Base-by-base conservation (phyloP, 2,888 invertebrate species). In the Exephanes ischioxanthus region DNA sequence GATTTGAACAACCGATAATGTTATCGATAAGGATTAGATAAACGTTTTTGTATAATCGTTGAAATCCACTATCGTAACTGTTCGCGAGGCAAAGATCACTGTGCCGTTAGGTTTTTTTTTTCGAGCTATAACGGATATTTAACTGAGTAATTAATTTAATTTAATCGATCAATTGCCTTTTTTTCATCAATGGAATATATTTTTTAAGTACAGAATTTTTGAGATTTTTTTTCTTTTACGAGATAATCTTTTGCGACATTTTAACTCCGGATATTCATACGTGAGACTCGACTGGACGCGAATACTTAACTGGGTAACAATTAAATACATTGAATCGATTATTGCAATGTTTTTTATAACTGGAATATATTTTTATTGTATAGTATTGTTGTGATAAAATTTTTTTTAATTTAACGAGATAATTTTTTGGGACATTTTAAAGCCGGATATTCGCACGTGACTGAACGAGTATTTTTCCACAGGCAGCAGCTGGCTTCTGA, bases 381-480 rank as follows among this genome's bases (percentile, higher is more conserved):
- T 37, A 37, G 37, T 7, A 37, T 37, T 37, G 6, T 37, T 37
- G 37, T 1, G 37, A 7, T 37, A 6, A 33, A 33, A 33, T 33
- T 48, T 48, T 6, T 66, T 19, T 3, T 6, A 14, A 7, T 51
- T 22, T 19, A 14, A 45, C 41, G 14, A 45, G 45, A 45, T 14
- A 3, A 0, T 45, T 14, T 48, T 48, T 16, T 48, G 45, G 45
- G 45, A 48, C 16, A 14, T 58, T 58, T 26, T 14, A 58, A 22
- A 11, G 58, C 3, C 22, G 22, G 14, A 26, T 26, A 9, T 9
- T 58, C 26, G 58, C 9, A 11, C 9, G 22, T 11, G 58, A 26
- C 14, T 53, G 19, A 22, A 16, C 72, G 58, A 30, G 73, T 79
- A 75, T 63, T 68, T 70, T 51, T 75, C 53, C 75, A 72, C 30